phyloP scores from a whole-genome alignment of 2,797 vertebrate species.

The Buphagus erythrorhynchus region DNA sequence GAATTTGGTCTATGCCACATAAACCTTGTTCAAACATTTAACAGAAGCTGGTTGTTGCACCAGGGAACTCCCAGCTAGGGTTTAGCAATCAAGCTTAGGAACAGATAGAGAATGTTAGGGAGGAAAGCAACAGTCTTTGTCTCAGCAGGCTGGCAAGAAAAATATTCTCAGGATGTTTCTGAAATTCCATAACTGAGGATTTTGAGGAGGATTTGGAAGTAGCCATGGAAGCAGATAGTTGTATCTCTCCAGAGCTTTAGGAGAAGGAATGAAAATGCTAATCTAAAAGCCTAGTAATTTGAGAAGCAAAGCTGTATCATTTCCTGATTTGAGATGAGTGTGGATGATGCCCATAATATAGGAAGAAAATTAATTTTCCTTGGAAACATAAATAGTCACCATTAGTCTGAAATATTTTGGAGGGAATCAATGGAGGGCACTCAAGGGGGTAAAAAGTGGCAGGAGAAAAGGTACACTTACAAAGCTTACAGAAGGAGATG shows the following conservation, averaged over 20 bases:
- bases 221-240: not conserved
- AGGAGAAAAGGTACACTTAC: not conserved
- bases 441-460: not conserved
- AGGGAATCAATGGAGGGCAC: not conserved
- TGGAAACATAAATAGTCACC: not conserved
- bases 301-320: not conserved
- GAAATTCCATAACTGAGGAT: not conserved
- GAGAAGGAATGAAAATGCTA: not conserved
- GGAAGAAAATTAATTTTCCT: not conserved
- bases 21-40: not conserved
- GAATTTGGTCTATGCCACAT: not conserved
- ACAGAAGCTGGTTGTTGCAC: not conserved
- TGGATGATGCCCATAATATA: fast-evolving
- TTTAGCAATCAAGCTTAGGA: not conserved
- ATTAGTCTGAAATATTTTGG: not conserved
- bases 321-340: not conserved
- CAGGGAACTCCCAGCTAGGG: not conserved
- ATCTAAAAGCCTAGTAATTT: not conserved
- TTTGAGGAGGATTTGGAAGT: not conserved
- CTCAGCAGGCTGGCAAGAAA: not conserved
- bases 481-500: not conserved
- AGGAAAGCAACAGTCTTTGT: not conserved
- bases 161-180: not conserved
- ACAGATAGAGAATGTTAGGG: fast-evolving
- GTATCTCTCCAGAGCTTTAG: not conserved